Conservation (phyloP, 2,113 vertebrate genomes). For the Apeltes quadracus region DNA sequence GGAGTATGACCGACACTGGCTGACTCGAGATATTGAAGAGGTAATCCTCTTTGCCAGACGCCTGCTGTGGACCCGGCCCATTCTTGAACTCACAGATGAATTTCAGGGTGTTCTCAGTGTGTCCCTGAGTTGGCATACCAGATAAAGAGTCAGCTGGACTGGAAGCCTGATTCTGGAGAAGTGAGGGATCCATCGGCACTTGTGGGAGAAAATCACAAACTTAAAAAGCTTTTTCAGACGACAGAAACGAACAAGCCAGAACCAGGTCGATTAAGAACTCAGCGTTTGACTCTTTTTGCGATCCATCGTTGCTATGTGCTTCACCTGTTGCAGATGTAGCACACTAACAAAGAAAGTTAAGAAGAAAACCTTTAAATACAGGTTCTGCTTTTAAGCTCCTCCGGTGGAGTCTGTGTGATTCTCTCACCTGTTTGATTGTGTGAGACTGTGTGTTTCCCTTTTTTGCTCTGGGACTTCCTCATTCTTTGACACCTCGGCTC, state of each 20-base stretch:
- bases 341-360: not conserved
- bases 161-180: not conserved
- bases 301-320: no score
- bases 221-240: not conserved
- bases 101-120: constrained; percentile 63
- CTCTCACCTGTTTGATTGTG: constrained; percentile 24
- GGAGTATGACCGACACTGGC: constrained; percentile 67
- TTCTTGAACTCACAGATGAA: constrained; percentile 74
- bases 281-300: not conserved
- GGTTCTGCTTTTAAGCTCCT: constrained; percentile 9
- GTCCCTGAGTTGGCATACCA: not conserved
- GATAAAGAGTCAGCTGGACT: not conserved
- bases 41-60: constrained; percentile 9
- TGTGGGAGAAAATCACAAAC: not conserved
- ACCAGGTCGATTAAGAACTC: not conserved
- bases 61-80: constrained; percentile 3
- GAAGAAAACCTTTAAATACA: not conserved
- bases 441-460: constrained; percentile 8
- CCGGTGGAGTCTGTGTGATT: constrained; percentile 4
- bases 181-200: constrained; percentile 48
- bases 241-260: no score
- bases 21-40: not conserved
- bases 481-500: constrained; percentile 57
- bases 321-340: not conserved
- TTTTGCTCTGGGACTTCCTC: constrained; percentile 68